Percentiles rank a stretch among this genome's conserved stretches.
Evolutionary conservation across 2,797 vertebrate genomes (phyloP).

Genomic region (Tenualosa ilisha): DNA sequence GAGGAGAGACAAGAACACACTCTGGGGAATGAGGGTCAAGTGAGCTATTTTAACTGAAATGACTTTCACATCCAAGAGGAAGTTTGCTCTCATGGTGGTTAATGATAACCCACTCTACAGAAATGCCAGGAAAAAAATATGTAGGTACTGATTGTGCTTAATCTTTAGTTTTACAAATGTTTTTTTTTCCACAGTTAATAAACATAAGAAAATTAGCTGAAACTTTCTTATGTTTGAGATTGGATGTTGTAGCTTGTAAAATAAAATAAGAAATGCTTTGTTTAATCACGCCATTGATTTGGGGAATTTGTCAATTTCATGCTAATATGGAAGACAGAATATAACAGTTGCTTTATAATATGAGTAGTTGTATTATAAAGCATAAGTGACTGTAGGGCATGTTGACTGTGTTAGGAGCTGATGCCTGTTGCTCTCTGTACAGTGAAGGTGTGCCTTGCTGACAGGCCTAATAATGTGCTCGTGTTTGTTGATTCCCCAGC

Average conservation of each 20-base stretch:
- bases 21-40: background rate
- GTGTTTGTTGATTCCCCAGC: slow-evolving; percentile 54
- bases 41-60: background rate
- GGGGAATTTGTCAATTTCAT: too few relatives aligned
- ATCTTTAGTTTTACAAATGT: too few relatives aligned
- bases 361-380: background rate
- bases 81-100: background rate
- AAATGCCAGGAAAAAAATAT: background rate
- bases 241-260: background rate
- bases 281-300: too few relatives aligned
- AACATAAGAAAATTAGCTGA: too few relatives aligned
- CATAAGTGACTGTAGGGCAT: background rate
- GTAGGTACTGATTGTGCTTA: background rate
- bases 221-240: too few relatives aligned
- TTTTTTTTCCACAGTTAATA: too few relatives aligned
- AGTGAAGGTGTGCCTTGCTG: background rate
- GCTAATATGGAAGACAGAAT: background rate
- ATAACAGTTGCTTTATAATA: background rate
- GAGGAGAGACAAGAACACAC: background rate
- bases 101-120: background rate
- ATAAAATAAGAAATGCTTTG: too few relatives aligned
- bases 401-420: too few relatives aligned
- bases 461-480: background rate
- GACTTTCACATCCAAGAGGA: background rate
- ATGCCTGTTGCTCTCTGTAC: too few relatives aligned